Evolutionary conservation across 2,888 invertebrate genomes (phyloP), one percentile per base, ranked within the genome.

Genomic region (Pteria penguin): DNA sequence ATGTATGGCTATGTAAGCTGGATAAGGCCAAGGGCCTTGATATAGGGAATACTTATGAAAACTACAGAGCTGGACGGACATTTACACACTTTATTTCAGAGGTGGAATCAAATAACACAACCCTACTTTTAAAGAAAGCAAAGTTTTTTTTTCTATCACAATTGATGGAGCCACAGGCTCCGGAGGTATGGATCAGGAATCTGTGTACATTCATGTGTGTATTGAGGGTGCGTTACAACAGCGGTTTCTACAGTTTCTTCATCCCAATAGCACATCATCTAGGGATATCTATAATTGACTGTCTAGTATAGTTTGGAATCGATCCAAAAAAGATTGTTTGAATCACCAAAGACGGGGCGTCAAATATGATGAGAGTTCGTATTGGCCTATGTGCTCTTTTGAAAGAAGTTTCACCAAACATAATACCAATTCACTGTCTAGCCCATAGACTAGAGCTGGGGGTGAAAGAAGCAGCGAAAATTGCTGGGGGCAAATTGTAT

Each of bases 341-440:
- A 29, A 62, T 71, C 31, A 54, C 61, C 0, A 62, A 31, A 62
- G 70, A 71, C 54, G 70, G 70, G n/a, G 62, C 70, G 4, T 70
- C 70, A 18, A 70, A 70, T 24, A 70, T 70, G 61, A 36, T 45
- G 22, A 45, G 61, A n/a, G 4, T 11, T n/a, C 36, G 31, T 8
- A 62, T 26, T 54, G 62, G 62, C 26, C 61, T 71, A n/a, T 31
- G 61, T 33, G n/a, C 31, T 24, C 36, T 33, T 2, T 8, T 70
- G 1, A 14, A 61, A 22, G 52, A 70, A 61, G 29, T 29, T 2
- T 52, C 60, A 26, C 22, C 70, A 5, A 11, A 32, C 4, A 31
- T 69, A 4, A 31, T 69, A 18, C 55, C 26, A 4, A 14, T 55
- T 29, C 67, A 67, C 22, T 67, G 67, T 31, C 24, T 67, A 14